phyloP scores from a whole-genome alignment of 2,888 invertebrate species.

The Allygus modestus region DNA sequence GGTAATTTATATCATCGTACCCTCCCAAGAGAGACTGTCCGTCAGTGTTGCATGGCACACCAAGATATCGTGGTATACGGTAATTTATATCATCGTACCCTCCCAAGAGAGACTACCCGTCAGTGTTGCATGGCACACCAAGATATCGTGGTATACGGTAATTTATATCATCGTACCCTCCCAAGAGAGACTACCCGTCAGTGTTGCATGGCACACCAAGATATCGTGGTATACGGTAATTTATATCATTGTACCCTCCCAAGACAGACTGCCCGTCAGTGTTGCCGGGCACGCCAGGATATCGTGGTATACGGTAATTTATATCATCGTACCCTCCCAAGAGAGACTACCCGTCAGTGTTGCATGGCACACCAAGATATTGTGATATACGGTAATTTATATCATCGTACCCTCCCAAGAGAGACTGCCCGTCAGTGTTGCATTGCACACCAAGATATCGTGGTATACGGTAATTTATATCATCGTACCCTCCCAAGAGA shows the following conservation, averaged over 20 bases:
- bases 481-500: no score
- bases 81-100: neutral
- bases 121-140: neutral
- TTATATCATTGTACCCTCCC: neutral
- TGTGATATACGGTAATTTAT: no score
- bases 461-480: no score
- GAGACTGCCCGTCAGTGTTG: neutral
- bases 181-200: slow-evolving; percentile 29
- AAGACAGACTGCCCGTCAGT: neutral
- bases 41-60: neutral
- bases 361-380: no score
- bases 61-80: neutral
- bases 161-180: neutral
- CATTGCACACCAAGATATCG: no score
- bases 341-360: no score
- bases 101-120: slow-evolving; percentile 33
- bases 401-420: neutral
- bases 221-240: neutral
- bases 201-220: neutral
- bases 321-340: neutral
- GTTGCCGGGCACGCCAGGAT: neutral
- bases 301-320: neutral
- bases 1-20: neutral
- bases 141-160: neutral
- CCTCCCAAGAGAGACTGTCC: slow-evolving; percentile 36